phyloP scores from a whole-genome alignment of 1,140 invertebrate genomes.

The Andrena cerasifolii region DNA sequence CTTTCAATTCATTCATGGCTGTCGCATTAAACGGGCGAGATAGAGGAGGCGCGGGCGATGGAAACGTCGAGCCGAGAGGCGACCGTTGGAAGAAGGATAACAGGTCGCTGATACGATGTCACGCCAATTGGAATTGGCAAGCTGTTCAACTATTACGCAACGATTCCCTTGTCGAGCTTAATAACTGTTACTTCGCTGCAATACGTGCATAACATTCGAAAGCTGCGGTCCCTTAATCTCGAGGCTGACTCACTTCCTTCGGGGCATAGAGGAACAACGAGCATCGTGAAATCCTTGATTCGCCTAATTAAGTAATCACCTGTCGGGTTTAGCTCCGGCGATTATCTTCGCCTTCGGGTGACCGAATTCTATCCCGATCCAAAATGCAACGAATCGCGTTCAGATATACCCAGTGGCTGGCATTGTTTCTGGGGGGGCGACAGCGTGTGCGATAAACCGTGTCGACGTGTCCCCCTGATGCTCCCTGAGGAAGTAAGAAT shows the following conservation, averaged over 20 bases:
- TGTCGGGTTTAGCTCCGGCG: neutral
- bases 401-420: constrained; percentile 35
- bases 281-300: no score
- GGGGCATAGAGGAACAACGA: no score
- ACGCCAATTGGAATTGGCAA: constrained; percentile 46
- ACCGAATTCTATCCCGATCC: constrained; percentile 21
- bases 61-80: neutral
- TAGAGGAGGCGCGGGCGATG: neutral
- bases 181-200: constrained; percentile 29
- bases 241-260: no score
- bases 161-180: constrained; percentile 32
- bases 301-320: no score
- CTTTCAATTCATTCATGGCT: constrained; percentile 5
- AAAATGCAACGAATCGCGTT: constrained; percentile 52
- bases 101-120: constrained; percentile 35
- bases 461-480: constrained; percentile 38
- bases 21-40: neutral
- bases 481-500: constrained; percentile 65
- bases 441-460: constrained; percentile 5
- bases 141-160: constrained; percentile 46
- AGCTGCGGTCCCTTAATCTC: no score
- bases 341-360: constrained; percentile 18
- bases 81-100: constrained; percentile 16
- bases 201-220: neutral
- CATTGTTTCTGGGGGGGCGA: constrained; percentile 44